Evolutionary conservation across 64 coral and sea anemone genomes (phyloP), one percentile per base, ranked within the genome.

Genomic region (Montipora capricornis): DNA sequence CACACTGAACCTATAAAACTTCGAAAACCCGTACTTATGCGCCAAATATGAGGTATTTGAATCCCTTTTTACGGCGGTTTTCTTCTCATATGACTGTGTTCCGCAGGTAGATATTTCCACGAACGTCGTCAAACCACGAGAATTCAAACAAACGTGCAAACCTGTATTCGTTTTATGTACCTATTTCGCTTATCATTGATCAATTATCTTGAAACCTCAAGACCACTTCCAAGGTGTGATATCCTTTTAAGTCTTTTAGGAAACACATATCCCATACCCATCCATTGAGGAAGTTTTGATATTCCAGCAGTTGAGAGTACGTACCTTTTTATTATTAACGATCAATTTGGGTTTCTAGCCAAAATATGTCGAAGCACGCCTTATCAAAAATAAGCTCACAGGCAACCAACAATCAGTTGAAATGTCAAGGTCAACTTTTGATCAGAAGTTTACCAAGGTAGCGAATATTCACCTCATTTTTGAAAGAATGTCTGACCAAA

Each of bases 111-210:
- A 55, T 5, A 55, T 67, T 9, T 67, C 4, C 62, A 67, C 15
- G 10, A 67, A 14, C 8, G 11, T 13, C 62, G 62, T 4, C 62
- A 67, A 57, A 80, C 17, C 78, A 47, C 78, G 13, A 55, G 11
- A 80, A 80, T 22, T 53, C 78, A 80, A 80, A 55, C 19, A 55
- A 47, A 80, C 37, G 37, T 37, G 16, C 50, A 82, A 82, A 57
- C 6, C 6, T 57, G 11, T 57, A 57, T 57, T 57, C 37, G 57
- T 80, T 55, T 2, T 14, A 9, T 17, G 68, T 20, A 71, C 4
- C 53, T 7, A 61, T 44, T 44, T 49, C 80, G 80, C 53, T 58
- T 61, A 29, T 82, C 15, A 22, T 24, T 61, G 53, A 62, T 14
- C 80, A 61, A 1, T 82, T 82, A 37, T 71, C 68, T 14, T 20